phyloP scores from a whole-genome alignment of 2,888 invertebrate species.

The Drosophila cracens region DNA sequence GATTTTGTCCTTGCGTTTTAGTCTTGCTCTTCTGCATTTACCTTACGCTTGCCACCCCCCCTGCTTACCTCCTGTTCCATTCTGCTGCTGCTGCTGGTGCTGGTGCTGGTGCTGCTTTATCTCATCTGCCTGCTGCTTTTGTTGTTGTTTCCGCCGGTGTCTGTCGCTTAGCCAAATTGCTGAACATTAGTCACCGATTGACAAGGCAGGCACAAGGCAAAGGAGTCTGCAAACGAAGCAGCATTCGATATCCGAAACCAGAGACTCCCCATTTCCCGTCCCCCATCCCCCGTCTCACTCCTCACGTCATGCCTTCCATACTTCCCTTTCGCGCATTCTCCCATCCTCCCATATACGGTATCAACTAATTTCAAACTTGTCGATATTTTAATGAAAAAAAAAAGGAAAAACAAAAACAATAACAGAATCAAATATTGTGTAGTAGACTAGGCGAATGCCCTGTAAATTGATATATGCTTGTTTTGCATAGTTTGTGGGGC shows the following conservation, averaged over 20 bases:
- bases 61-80: background rate
- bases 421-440: background rate
- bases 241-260: constrained; percentile 44
- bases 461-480: background rate
- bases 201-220: constrained; percentile 60
- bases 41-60: background rate
- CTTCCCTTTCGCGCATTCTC: constrained; percentile 3
- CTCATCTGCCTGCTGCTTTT: constrained; percentile 26
- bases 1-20: constrained; percentile 81
- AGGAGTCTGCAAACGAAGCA: constrained; percentile 34
- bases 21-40: constrained; percentile 14
- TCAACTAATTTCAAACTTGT: constrained; percentile 75
- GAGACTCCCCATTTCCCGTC: background rate
- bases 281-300: background rate
- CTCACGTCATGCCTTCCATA: background rate
- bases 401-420: constrained; percentile 17
- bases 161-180: constrained; percentile 81
- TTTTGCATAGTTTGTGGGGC: background rate
- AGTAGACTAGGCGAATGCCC: background rate
- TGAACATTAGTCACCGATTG: constrained; percentile 80
- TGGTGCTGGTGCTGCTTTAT: constrained; percentile 7
- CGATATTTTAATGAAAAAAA: constrained; percentile 69
- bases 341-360: constrained; percentile 56
- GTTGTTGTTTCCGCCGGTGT: constrained; percentile 64
- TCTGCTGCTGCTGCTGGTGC: background rate